Evolutionary conservation across 23 tunicate genomes (phyloP).

Genomic region (Oikopleura dioica): DNA sequence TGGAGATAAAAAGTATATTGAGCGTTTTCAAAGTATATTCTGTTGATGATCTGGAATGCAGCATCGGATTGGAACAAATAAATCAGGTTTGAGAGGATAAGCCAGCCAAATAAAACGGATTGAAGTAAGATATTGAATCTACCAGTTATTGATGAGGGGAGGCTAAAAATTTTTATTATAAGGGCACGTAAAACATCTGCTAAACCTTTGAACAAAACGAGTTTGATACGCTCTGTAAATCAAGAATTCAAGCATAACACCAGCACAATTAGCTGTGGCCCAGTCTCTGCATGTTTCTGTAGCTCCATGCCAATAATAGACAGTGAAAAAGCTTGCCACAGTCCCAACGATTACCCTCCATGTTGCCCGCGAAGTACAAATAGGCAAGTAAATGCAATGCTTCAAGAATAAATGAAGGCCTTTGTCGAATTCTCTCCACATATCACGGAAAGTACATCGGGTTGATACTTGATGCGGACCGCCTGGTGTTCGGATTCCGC

Average conservation of each 20-base stretch:
- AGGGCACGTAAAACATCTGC: no score
- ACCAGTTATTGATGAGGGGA: no score
- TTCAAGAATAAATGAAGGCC: conserved; percentile 8
- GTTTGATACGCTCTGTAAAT: background rate
- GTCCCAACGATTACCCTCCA: background rate
- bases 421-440: conserved; percentile 13
- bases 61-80: background rate
- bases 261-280: background rate
- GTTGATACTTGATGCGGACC: background rate
- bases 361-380: background rate
- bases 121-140: background rate
- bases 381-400: background rate
- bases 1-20: background rate
- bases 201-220: background rate
- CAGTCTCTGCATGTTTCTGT: background rate
- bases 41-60: background rate
- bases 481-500: background rate
- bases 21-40: background rate
- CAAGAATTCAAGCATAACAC: background rate
- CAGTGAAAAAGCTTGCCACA: background rate
- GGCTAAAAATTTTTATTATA: no score
- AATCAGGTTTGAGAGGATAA: background rate
- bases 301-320: conserved; percentile 12
- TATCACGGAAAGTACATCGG: conserved; percentile 1
- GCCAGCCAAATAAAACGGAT: background rate